phyloP scores from a whole-genome alignment of 2,113 vertebrate genomes.

The Zosterops borbonicus region DNA sequence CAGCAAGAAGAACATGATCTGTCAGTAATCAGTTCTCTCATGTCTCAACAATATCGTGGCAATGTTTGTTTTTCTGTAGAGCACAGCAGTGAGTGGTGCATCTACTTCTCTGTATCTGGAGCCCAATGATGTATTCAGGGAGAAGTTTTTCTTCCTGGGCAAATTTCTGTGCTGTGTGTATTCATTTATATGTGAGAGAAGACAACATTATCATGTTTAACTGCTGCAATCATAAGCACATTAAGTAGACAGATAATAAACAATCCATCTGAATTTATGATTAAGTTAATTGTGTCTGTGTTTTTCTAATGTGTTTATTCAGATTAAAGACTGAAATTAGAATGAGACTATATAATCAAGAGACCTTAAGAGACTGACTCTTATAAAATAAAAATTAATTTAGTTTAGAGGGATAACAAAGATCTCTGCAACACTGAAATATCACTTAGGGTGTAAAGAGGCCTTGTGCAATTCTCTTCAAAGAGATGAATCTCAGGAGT shows the following conservation, averaged over 20 bases:
- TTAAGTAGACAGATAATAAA: constrained; percentile 65
- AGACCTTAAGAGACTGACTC: constrained; percentile 11
- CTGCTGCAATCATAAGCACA: constrained; percentile 60
- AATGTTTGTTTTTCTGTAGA: constrained; percentile 19
- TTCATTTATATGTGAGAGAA: constrained; percentile 45
- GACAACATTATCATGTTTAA: constrained; percentile 62
- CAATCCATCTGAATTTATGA: constrained; percentile 63
- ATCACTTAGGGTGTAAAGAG: neutral
- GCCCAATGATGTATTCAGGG: neutral
- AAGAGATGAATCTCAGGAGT: neutral
- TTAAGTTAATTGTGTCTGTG: constrained; percentile 59
- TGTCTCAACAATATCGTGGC: neutral
- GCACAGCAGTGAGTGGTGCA: neutral
- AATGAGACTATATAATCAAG: constrained; percentile 17
- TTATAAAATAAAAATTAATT: constrained; percentile 40
- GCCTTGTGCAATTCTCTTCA: neutral
- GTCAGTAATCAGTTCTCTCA: constrained; percentile 19
- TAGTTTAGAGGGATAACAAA: neutral
- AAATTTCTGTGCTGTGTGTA: constrained; percentile 17
- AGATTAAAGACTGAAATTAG: constrained; percentile 57
- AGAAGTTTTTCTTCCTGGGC: constrained; percentile 12
- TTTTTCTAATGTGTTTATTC: constrained; percentile 56
- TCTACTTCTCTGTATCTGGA: neutral
- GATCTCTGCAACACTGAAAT: neutral
- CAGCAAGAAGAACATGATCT: constrained; percentile 5